phyloP scores from a whole-genome alignment of 2,113 vertebrate species.

The Ameiurus melas region DNA sequence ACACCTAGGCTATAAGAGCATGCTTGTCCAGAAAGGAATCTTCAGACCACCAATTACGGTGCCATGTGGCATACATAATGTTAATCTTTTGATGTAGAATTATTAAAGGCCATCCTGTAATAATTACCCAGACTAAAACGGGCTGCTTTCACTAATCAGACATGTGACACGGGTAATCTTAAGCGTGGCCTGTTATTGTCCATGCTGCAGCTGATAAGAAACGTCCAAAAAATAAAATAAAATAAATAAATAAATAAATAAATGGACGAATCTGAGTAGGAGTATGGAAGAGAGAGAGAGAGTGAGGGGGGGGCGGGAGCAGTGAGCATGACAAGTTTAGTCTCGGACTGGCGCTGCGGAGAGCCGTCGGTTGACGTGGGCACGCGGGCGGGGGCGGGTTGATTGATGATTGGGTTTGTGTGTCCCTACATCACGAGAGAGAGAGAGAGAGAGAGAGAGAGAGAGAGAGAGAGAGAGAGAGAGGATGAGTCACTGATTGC shows the following conservation, averaged over 20 bases:
- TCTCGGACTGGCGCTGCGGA: conserved; percentile 50
- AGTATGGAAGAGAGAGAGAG: background rate
- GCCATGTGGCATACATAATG: background rate
- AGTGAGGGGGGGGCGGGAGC: conserved; percentile 2
- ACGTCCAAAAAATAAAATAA: background rate
- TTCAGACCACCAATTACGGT: background rate
- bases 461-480: conserved; percentile 42
- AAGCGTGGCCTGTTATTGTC: conserved; percentile 21
- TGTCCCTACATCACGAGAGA: conserved; percentile 62
- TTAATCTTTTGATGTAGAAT: background rate
- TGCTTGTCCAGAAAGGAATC: background rate
- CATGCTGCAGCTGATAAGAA: conserved; percentile 9
- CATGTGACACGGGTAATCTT: background rate
- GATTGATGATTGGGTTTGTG: conserved; percentile 68
- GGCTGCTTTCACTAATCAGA: conserved; percentile 17
- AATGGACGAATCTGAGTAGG: conserved; percentile 5
- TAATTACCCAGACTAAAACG: background rate
- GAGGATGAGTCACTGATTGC: conserved; percentile 74
- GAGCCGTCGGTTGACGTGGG: conserved; percentile 50
- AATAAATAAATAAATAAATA: background rate
- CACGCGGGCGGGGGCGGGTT: conserved; percentile 53
- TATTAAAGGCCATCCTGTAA: background rate
- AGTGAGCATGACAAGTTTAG: conserved; percentile 40
- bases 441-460: conserved; percentile 55
- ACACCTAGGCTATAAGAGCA: background rate